phyloP scores from a whole-genome alignment of 1,140 invertebrate genomes.

The Riptortus pedestris region DNA sequence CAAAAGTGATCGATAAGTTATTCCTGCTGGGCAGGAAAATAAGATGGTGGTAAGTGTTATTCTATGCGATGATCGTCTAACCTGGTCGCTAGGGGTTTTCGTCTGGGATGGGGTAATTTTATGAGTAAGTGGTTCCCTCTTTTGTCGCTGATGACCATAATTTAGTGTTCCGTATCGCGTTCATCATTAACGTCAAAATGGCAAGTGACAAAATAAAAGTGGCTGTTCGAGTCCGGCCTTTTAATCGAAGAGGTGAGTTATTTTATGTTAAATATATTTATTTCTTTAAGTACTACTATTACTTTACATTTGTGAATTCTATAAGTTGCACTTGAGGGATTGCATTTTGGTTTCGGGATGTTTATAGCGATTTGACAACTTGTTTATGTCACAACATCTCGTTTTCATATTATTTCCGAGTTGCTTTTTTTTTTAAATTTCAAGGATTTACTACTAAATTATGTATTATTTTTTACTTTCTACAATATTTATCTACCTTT shows the following conservation, averaged over 20 bases:
- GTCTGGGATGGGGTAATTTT: constrained; percentile 30
- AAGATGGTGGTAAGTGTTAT: constrained; percentile 27
- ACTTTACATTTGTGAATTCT: too few species aligned
- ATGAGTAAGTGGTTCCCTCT: constrained; percentile 7
- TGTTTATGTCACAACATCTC: too few species aligned
- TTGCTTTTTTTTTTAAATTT: too few species aligned
- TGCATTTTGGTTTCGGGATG: too few species aligned
- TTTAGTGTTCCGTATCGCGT: not conserved
- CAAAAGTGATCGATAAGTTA: constrained; percentile 21
- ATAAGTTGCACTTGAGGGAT: too few species aligned
- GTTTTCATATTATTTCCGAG: too few species aligned
- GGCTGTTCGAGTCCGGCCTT: constrained; percentile 87
- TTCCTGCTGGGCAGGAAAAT: not conserved
- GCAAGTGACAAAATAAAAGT: constrained; percentile 91
- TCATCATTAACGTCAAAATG: constrained; percentile 40
- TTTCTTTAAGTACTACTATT: too few species aligned
- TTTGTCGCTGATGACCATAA: not conserved
- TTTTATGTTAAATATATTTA: too few species aligned
- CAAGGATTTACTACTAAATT: too few species aligned
- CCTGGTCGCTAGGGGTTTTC: not conserved
- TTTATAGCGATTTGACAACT: too few species aligned
- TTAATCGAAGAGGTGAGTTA: constrained; percentile 81
- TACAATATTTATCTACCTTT: too few species aligned
- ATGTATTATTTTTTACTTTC: too few species aligned
- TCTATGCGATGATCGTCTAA: constrained; percentile 21